A percentile compares a stretch with the other conserved stretches of the same genome.
Evolutionary conservation across 2,888 invertebrate genomes (phyloP).

Genomic region (Plusia festucae): DNA sequence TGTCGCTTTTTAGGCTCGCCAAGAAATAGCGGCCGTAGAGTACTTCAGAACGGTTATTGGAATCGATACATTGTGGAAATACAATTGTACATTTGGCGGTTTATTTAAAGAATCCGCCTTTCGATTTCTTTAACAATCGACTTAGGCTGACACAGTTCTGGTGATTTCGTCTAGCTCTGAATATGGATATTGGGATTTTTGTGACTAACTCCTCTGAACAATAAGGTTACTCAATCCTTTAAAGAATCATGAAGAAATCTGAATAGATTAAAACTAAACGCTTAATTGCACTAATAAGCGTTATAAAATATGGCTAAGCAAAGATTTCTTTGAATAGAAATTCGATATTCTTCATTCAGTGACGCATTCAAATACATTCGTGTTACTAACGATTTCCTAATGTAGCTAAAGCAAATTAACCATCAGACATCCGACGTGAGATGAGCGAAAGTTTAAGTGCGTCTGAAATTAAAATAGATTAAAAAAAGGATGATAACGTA

Average conservation of each 20-base stretch:
- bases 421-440: conserved; percentile 32
- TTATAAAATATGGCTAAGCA: neutral
- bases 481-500: conserved; percentile 73
- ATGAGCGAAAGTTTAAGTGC: conserved; percentile 70
- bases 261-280: conserved; percentile 10
- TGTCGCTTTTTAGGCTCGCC: too few species aligned
- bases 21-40: too few species aligned
- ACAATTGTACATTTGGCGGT: neutral
- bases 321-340: conserved; percentile 15
- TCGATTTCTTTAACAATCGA: neutral
- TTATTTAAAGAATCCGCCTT: neutral
- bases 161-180: conserved; percentile 9
- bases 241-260: conserved; percentile 20
- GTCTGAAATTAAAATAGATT: conserved; percentile 68
- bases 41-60: neutral
- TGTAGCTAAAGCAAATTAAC: conserved; percentile 40
- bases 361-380: conserved; percentile 23
- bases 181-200: conserved; percentile 19
- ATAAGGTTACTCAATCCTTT: conserved; percentile 9
- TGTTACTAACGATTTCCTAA: conserved; percentile 43
- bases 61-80: neutral
- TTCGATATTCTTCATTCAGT: conserved; percentile 14
- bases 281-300: neutral
- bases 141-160: conserved; percentile 23
- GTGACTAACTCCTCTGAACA: neutral